These are phyloP conservation scores for Limnephilus rhombicus DNA, from an alignment of 2,888 invertebrate genomes.

Conservation along the genomic window DNA sequence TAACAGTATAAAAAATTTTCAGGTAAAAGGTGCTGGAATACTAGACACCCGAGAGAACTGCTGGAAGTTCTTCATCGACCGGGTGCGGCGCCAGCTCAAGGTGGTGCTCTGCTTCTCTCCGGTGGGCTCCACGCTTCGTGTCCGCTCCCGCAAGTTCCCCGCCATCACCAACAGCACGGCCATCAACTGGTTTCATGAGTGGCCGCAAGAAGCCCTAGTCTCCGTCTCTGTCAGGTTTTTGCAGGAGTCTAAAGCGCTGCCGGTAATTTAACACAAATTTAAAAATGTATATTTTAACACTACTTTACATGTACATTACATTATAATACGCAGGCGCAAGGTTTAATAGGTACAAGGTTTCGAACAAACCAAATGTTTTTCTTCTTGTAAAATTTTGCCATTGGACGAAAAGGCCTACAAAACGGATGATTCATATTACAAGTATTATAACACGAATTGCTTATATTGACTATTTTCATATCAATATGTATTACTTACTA, in stretches of 20 bases:
- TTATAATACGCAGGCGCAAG: background rate
- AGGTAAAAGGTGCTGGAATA: constrained; percentile 91
- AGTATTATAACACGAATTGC: too few relatives aligned
- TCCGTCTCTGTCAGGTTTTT: constrained; percentile 95
- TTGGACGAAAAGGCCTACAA: too few relatives aligned
- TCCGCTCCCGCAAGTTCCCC: constrained; percentile 96
- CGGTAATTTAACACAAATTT: constrained; percentile 76
- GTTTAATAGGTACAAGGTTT: too few relatives aligned
- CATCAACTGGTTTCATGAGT: constrained; percentile 99
- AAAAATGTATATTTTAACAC: constrained; percentile 47
- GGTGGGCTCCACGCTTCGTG: constrained; percentile 94
- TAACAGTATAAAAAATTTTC: background rate
- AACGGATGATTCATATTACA: too few relatives aligned
- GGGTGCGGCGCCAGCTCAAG: constrained; percentile 92
- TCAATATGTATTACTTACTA: too few relatives aligned
- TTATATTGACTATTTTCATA: too few relatives aligned
- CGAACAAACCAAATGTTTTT: too few relatives aligned
- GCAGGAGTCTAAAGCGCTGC: constrained; percentile 86
- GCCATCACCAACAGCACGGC: constrained; percentile 96
- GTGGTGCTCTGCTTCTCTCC: constrained; percentile 98
- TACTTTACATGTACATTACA: background rate
- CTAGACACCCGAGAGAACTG: constrained; percentile 96
- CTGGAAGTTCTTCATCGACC: constrained; percentile 98
- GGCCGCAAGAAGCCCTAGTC: constrained; percentile 97
- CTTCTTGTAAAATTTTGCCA: too few relatives aligned